Conservation (phyloP, 2,888 invertebrate species). For the Lepidochrysops patricia region DNA sequence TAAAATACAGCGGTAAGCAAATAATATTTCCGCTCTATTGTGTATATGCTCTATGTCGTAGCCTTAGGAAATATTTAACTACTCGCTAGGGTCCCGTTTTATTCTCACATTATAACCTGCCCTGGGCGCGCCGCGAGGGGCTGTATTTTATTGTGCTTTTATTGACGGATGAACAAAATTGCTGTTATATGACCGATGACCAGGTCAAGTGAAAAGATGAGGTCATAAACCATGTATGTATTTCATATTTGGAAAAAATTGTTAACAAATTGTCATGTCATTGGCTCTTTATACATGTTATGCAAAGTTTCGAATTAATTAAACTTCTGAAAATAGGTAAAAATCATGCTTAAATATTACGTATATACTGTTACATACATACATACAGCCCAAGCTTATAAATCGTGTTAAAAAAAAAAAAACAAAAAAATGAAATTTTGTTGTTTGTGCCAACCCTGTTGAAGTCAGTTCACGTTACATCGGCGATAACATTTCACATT, state of each 20-base stretch:
- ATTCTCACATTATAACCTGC: slow-evolving; percentile 54
- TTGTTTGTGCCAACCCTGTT: slow-evolving; percentile 7
- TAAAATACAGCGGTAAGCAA: too few relatives aligned
- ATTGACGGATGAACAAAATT: slow-evolving; percentile 20
- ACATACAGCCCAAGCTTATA: too few relatives aligned
- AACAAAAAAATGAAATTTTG: too few relatives aligned
- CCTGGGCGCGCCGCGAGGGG: slow-evolving; percentile 37
- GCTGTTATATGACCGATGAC: neutral
- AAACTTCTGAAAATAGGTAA: too few relatives aligned
- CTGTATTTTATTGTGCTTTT: slow-evolving; percentile 47
- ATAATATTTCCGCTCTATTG: too few relatives aligned
- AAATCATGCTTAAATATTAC: too few relatives aligned
- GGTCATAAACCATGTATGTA: neutral
- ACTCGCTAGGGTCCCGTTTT: slow-evolving; percentile 30
- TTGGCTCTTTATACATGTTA: too few relatives aligned
- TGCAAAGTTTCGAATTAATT: too few relatives aligned
- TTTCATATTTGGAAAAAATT: neutral
- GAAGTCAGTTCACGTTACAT: slow-evolving; percentile 40
- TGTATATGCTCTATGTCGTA: too few relatives aligned
- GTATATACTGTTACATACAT: too few relatives aligned
- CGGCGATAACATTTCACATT: slow-evolving; percentile 44
- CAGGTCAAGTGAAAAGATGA: slow-evolving; percentile 10
- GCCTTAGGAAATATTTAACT: neutral
- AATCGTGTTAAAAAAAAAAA: too few relatives aligned
- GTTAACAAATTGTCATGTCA: too few relatives aligned